Conservation (phyloP, 2,888 invertebrate species). For the Crepidodera aurea region DNA sequence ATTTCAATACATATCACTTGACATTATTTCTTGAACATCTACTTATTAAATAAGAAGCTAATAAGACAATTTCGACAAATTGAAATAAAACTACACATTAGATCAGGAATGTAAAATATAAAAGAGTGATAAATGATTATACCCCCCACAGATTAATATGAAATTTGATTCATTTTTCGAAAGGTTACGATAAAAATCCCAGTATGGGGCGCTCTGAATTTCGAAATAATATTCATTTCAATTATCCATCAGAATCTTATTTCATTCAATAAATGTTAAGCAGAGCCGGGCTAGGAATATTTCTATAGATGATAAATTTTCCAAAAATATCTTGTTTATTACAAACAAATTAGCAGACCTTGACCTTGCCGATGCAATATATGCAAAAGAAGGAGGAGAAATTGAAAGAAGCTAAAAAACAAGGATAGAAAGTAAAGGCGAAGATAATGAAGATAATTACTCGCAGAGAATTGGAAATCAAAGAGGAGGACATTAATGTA, state of each 20-base stretch:
- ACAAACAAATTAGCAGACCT: too few species aligned
- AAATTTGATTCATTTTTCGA: constrained; percentile 19
- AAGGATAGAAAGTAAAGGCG: too few species aligned
- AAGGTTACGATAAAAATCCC: constrained; percentile 15
- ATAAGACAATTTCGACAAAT: not conserved
- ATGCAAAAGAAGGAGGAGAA: too few species aligned
- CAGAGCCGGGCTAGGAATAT: not conserved
- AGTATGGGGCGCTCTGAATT: constrained; percentile 20
- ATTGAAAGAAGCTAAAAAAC: too few species aligned
- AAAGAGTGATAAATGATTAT: constrained; percentile 16
- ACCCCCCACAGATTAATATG: constrained; percentile 9
- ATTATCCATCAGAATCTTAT: constrained; percentile 16
- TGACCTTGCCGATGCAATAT: too few species aligned
- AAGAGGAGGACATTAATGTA: too few species aligned
- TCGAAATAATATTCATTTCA: constrained; percentile 21
- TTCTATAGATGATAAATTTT: too few species aligned
- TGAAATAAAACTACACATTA: constrained; percentile 4
- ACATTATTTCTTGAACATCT: not conserved
- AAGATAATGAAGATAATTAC: too few species aligned
- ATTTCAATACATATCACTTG: too few species aligned
- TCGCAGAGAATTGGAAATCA: too few species aligned
- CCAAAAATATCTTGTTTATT: too few species aligned
- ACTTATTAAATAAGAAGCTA: not conserved
- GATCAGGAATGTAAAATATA: constrained; percentile 8
- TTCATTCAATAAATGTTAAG: constrained; percentile 3